Conservation (phyloP, 2,797 vertebrate genomes). For the Petrocephalus sullivani region DNA sequence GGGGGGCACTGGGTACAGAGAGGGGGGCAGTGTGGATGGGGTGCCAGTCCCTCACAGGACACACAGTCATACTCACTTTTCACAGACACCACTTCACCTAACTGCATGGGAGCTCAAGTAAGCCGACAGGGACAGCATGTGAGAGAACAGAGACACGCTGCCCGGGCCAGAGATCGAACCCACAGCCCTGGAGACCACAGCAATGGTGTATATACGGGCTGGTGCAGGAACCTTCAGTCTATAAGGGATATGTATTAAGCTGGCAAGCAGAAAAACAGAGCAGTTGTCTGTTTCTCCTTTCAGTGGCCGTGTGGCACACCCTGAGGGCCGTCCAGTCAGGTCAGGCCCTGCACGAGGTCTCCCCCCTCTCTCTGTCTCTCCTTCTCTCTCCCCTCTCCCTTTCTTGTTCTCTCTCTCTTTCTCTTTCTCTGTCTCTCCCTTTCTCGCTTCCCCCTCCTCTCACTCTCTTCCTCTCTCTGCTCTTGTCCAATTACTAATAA, state of each 20-base stretch:
- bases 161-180: not conserved
- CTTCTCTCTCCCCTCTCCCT: too few species aligned
- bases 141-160: not conserved
- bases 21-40: not conserved
- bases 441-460: too few species aligned
- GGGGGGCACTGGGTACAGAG: not conserved
- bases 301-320: not conserved
- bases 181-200: not conserved
- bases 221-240: not conserved
- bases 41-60: not conserved
- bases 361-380: too few species aligned
- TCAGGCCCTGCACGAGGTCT: not conserved
- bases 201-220: not conserved
- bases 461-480: too few species aligned
- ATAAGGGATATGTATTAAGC: not conserved
- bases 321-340: not conserved
- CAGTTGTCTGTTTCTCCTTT: not conserved
- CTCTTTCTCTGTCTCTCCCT: too few species aligned
- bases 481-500: not conserved
- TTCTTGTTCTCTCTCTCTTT: too few species aligned
- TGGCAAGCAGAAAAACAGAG: not conserved
- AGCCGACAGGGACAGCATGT: not conserved
- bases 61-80: not conserved
- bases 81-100: not conserved
- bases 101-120: not conserved